These are phyloP conservation scores for Eulemur mongoz DNA, from an alignment of 2,797 vertebrate genomes.

Conservation along the genomic window DNA sequence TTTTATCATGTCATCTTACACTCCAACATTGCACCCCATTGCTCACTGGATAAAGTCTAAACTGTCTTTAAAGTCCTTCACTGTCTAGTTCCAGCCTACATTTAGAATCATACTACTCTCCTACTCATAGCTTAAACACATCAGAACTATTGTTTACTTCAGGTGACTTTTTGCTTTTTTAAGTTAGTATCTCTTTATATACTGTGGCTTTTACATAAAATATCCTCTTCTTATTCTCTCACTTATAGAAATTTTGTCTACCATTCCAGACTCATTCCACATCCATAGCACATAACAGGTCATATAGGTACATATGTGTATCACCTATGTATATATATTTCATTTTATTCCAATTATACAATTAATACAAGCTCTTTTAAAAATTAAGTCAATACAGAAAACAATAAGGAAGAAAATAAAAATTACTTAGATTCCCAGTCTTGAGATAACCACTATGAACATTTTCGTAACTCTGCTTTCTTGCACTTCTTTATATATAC, in stretches of 20 bases:
- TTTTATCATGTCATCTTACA: neutral
- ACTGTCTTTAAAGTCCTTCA: neutral
- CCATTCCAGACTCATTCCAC: neutral
- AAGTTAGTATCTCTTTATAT: neutral
- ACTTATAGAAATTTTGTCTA: neutral
- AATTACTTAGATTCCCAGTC: neutral
- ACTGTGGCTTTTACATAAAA: neutral
- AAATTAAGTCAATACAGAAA: slow-evolving; percentile 4
- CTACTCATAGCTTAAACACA: neutral
- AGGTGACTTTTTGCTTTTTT: neutral
- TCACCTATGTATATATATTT: neutral
- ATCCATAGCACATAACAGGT: neutral
- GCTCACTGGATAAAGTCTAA: neutral
- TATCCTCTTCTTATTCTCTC: neutral
- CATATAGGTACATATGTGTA: neutral
- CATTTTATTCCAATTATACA: neutral
- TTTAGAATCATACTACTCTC: neutral
- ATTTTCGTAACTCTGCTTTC: neutral
- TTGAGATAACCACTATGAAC: neutral
- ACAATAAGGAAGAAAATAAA: neutral
- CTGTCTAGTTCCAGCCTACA: neutral
- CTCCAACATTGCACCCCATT: neutral
- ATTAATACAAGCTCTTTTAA: neutral
- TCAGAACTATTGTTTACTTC: neutral
- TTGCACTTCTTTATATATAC: neutral